Base-by-base conservation (phyloP, 2,888 invertebrate genomes). In the Drosophila subquinaria region DNA sequence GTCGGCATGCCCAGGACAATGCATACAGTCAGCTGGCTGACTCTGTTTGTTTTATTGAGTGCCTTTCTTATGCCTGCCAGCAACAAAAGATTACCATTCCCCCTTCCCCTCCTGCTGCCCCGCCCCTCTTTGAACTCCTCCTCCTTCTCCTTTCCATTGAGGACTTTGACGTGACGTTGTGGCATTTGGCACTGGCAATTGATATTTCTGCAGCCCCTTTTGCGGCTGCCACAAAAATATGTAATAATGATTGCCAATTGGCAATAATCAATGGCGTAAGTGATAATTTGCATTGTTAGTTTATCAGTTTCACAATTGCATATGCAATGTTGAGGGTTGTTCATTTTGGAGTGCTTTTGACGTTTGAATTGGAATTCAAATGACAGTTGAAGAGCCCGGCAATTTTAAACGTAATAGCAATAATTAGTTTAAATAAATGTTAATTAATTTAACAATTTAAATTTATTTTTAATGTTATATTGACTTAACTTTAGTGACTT, bases 231-330 rank as follows among this genome's bases (percentile, higher is more conserved):
- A 13, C 65, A 76, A 74, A 43, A 27, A 43, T 27, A 6, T 27
- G 27, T 27, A 50, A 43, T 51, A 40, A 15, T 33, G 20, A 85
- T 88, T 85, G 86, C 69, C 86, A 85, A 88, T 86, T 81, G 86
- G 61, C 85, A 84, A 87, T 87, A 89, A 87, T 89, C 87, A 81
- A 82, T 79, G 76, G 84, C 52, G 75, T 81, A 89, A 87, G 85
- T 81, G 82, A 84, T 87, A 84, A 87, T 87, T 89, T 87, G 71
- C 55, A 87, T 87, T 89, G 89, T 68, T 53, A n/a, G 63, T 9
- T 50, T 68, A 42, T 50, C 38, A 42, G 30, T 23, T 42, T 40
- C 17, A 33, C 38, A 60, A 40, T 60, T 60, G 40, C 38, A 48
- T 38, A 4, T 27, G 17, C 4, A 38, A 8, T 13, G 6, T 13